These are phyloP conservation scores for Lagopus leucura DNA, from an alignment of 2,113 vertebrate genomes.

Conservation along the genomic window DNA sequence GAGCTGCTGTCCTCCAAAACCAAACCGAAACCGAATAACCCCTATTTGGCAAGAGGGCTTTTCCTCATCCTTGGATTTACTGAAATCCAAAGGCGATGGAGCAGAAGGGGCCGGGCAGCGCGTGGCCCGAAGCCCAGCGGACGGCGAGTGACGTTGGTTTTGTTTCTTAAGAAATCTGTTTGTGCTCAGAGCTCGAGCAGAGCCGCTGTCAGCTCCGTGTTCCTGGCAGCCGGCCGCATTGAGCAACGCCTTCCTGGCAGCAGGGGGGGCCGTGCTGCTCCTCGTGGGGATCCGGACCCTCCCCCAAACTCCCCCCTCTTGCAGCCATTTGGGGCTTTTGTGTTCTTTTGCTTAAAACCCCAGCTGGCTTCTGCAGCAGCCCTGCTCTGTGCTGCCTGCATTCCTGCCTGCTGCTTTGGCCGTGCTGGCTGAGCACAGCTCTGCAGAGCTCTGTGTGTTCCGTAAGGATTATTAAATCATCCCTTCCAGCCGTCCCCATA, in stretches of 20 bases:
- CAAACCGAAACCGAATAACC: neutral
- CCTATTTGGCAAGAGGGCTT: neutral
- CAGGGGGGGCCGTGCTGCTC: neutral
- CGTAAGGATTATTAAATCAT: neutral
- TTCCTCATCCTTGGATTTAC: neutral
- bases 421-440: neutral
- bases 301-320: neutral
- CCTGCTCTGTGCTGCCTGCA: too few relatives aligned
- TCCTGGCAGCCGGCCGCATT: slow-evolving; percentile 38
- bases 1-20: neutral
- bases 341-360: too few relatives aligned
- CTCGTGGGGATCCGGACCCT: neutral
- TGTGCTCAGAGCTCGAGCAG: neutral
- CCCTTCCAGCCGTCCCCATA: neutral
- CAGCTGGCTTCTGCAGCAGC: too few relatives aligned
- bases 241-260: slow-evolving; percentile 51
- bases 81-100: neutral
- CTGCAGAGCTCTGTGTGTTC: neutral
- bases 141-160: neutral
- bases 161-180: neutral
- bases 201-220: neutral
- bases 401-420: too few relatives aligned
- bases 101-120: neutral
- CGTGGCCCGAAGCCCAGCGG: neutral
- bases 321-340: too few relatives aligned